Percentiles rank a stretch among this genome's conserved stretches.
These are phyloP conservation scores for Furcula furcula DNA, from an alignment of 2,888 invertebrate genomes.

Conservation along the genomic window DNA sequence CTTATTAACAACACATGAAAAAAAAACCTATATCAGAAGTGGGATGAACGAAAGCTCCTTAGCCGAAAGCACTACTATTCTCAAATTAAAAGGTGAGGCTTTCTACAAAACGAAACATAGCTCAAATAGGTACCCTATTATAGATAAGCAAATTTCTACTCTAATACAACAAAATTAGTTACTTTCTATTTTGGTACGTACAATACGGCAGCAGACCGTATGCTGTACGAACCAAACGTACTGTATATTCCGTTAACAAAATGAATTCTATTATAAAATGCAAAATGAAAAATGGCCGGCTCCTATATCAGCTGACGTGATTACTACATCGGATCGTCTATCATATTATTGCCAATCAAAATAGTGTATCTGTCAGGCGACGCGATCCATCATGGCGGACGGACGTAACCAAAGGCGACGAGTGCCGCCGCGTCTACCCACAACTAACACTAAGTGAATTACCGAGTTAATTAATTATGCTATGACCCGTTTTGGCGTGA, in stretches of 20 bases:
- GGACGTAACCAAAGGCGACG: constrained; percentile 45
- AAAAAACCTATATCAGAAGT: no score
- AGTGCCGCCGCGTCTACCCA: constrained; percentile 46
- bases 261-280: constrained; percentile 59
- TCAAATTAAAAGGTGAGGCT: no score
- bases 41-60: no score
- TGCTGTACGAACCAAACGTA: constrained; percentile 20
- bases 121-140: no score
- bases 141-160: constrained; percentile 46
- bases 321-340: constrained; percentile 73
- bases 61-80: no score
- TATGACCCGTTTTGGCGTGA: constrained; percentile 48
- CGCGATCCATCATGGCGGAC: constrained; percentile 70
- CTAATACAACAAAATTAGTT: constrained; percentile 39
- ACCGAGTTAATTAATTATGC: constrained; percentile 50
- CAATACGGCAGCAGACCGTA: constrained; percentile 13
- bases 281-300: constrained; percentile 68
- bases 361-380: constrained; percentile 79
- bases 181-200: constrained; percentile 34
- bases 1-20: no score
- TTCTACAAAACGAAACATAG: no score
- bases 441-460: constrained; percentile 52
- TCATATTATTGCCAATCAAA: constrained; percentile 81
- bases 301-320: constrained; percentile 67
- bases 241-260: constrained; percentile 51